A percentile compares a stretch with the other conserved stretches of the same genome.
phyloP scores from a whole-genome alignment of 2,113 vertebrate species.

The Athene cunicularia region DNA sequence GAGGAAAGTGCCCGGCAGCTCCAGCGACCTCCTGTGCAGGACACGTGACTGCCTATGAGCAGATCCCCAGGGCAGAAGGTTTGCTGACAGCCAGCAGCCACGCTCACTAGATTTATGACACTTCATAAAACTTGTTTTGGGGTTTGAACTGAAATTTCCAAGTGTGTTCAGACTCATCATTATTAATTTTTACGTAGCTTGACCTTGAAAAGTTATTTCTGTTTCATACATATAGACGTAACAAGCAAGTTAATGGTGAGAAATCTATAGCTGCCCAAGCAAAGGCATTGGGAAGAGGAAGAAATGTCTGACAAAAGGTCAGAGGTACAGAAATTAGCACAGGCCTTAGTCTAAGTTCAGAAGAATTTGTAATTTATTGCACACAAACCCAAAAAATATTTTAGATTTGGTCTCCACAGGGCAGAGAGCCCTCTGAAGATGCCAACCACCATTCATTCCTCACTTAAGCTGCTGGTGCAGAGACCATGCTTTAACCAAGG shows the following conservation, averaged over 20 bases:
- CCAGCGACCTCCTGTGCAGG: fast-evolving
- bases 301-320: not conserved
- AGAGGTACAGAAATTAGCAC: not conserved
- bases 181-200: not conserved
- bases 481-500: not conserved
- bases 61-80: not conserved
- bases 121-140: not conserved
- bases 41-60: not conserved
- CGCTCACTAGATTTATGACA: not conserved
- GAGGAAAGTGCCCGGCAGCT: not conserved
- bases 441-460: not conserved
- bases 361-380: not conserved
- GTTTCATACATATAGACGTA: not conserved
- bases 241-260: not conserved
- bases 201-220: not conserved
- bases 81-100: not conserved
- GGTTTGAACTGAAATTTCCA: not conserved
- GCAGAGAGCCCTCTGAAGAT: not conserved
- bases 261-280: not conserved
- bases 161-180: not conserved
- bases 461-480: fast-evolving
- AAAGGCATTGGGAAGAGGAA: too few species aligned
- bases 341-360: not conserved
- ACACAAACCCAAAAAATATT: not conserved
- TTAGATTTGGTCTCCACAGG: too few species aligned